Base-by-base conservation (phyloP, 2,888 invertebrate species). In the Cheilosia variabilis region DNA sequence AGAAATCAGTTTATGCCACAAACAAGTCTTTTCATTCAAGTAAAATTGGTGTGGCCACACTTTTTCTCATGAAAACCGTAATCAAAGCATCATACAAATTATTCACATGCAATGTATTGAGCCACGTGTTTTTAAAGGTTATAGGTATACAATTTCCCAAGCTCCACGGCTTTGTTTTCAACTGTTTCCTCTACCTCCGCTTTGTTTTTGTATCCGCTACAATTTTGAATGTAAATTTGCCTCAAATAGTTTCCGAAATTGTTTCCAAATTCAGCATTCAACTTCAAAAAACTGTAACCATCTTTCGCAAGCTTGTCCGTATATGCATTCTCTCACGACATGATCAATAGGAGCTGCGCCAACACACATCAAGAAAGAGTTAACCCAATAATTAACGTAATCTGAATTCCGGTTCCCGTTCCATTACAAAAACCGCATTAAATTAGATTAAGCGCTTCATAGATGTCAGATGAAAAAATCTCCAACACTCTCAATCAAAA, bases 301-400 rank as follows among this genome's bases (percentile, higher is more conserved):
- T 52, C 71, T 19, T 41, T 34, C 24, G 43, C 45, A 72, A 34
- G 62, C 62, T 72, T 72, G 62, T 34, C 43, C 63, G 24, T 53
- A 19, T 27, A 27, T 27, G 24, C 37, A 37, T 52, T 53, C 53
- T 53, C 41, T 15, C 5, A 6, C 1, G 13, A 13, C 17, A 52
- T 24, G 53, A 24, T 24, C 41, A 17, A 22, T 66, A 50, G 22
- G 5, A 52, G 52, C 65, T 41, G 37, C 37, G 10, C 10, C 31
- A 27, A 10, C 34, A 15, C 45, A 10, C 34, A 15, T 1, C 31
- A 53, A 13, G 19, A n/a, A 52, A 37, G 37, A 45, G 5, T 15
- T n/a, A 7, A 37, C 17, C 27, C 41, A 53, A 43, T 3, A 15
- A 66, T 17, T 24, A 52, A 17, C 37, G 13, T 19, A 50, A 47